Conservation (phyloP, 2,797 vertebrate genomes). For the Sciurus vulgaris region DNA sequence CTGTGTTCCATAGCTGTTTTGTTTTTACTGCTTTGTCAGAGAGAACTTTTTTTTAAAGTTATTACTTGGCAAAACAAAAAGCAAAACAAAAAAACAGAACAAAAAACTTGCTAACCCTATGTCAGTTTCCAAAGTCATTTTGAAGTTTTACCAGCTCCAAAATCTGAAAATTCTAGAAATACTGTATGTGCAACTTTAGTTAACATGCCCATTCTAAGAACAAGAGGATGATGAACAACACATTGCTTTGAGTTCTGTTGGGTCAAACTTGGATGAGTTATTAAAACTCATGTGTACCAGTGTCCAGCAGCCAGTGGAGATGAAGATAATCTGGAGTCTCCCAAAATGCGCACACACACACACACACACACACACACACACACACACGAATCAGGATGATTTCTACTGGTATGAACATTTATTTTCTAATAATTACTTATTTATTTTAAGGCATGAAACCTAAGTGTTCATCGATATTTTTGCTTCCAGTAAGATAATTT, state of each 20-base stretch:
- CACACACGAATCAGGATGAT: neutral
- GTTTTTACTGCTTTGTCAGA: neutral
- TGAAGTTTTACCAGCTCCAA: neutral
- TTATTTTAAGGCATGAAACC: neutral
- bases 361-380: neutral
- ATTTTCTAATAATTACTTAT: neutral
- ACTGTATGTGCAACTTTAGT: neutral
- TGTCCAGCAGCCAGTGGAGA: neutral
- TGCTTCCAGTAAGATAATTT: neutral
- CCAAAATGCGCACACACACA: neutral
- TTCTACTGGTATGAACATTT: neutral
- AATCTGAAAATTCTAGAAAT: neutral
- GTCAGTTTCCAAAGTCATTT: constrained; percentile 46
- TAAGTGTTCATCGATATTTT: constrained; percentile 11
- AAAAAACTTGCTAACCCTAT: neutral
- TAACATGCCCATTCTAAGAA: neutral
- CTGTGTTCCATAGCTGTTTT: neutral
- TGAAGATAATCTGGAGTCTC: neutral
- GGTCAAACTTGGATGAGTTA: neutral
- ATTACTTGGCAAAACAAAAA: neutral
- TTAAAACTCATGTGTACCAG: neutral
- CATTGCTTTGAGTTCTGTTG: neutral
- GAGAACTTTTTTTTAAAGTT: neutral
- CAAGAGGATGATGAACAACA: neutral
- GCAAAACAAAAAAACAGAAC: neutral